Evolutionary conservation across 2,888 invertebrate genomes (phyloP).

Genomic region (Nomada hirtipes): DNA sequence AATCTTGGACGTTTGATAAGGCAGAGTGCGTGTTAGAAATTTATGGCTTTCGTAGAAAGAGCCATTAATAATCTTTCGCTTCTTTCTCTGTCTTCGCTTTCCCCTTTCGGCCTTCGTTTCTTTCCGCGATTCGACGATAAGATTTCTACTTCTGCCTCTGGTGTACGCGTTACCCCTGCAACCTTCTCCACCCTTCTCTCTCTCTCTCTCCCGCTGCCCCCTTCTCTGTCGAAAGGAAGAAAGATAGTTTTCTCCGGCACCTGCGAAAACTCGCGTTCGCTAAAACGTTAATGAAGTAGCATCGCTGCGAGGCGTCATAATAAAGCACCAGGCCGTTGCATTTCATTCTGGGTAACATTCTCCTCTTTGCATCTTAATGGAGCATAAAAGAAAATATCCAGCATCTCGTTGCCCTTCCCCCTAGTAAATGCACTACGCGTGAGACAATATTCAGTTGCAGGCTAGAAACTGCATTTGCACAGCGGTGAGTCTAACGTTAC

Average conservation of each 20-base stretch:
- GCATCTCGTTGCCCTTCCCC: background rate
- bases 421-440: background rate
- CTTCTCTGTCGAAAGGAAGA: slow-evolving; percentile 35
- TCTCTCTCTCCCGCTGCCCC: slow-evolving; percentile 31
- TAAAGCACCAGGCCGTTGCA: slow-evolving; percentile 52
- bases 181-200: slow-evolving; percentile 22
- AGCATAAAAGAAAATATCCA: slow-evolving; percentile 33
- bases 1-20: slow-evolving; percentile 44
- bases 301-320: slow-evolving; percentile 46
- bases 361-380: slow-evolving; percentile 48
- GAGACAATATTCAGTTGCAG: background rate
- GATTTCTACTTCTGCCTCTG: slow-evolving; percentile 60
- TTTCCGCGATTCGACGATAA: slow-evolving; percentile 57
- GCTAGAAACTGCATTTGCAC: background rate
- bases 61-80: slow-evolving; percentile 66
- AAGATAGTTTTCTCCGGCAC: slow-evolving; percentile 43
- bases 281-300: slow-evolving; percentile 64
- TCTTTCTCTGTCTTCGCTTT: slow-evolving; percentile 41
- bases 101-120: slow-evolving; percentile 17
- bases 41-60: slow-evolving; percentile 56
- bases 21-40: slow-evolving; percentile 53
- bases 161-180: slow-evolving; percentile 35
- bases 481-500: background rate
- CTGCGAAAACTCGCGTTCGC: slow-evolving; percentile 49
- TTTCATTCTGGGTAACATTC: slow-evolving; percentile 55